Evolutionary conservation across 2,797 vertebrate species (phyloP).

Genomic region (Bradypus variegatus): DNA sequence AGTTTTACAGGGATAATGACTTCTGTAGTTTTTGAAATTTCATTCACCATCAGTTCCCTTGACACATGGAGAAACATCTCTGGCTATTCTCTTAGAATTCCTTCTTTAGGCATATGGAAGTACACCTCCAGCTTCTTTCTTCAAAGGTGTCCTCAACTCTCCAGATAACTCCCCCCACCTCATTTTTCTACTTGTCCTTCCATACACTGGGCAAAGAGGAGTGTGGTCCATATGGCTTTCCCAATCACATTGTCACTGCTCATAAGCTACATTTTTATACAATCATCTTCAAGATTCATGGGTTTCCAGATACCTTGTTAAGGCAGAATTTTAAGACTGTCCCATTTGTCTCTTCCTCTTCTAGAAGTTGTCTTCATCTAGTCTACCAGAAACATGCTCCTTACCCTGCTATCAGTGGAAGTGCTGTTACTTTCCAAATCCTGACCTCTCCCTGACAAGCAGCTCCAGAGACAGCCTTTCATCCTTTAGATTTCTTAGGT

Average conservation of each 20-base stretch:
- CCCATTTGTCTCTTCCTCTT: not conserved
- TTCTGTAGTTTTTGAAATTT: not conserved
- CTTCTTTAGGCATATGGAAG: not conserved
- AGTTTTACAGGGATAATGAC: not conserved
- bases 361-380: not conserved
- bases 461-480: not conserved
- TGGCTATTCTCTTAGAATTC: not conserved
- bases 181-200: too few relatives aligned
- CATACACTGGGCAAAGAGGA: too few relatives aligned
- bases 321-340: not conserved
- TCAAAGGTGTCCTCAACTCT: not conserved
- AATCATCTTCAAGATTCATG: too few relatives aligned
- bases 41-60: not conserved
- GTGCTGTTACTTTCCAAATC: not conserved
- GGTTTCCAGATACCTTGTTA: too few relatives aligned
- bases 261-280: too few relatives aligned
- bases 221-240: too few relatives aligned
- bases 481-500: not conserved
- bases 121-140: not conserved
- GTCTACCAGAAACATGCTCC: not conserved
- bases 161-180: not conserved
- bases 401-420: not conserved
- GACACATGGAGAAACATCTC: not conserved
- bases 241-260: too few relatives aligned
- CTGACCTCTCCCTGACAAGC: not conserved